A percentile compares a stretch with the other conserved stretches of the same genome.
phyloP scores from a whole-genome alignment of 2,888 invertebrate genomes.

The Eupithecia pulchellata region DNA sequence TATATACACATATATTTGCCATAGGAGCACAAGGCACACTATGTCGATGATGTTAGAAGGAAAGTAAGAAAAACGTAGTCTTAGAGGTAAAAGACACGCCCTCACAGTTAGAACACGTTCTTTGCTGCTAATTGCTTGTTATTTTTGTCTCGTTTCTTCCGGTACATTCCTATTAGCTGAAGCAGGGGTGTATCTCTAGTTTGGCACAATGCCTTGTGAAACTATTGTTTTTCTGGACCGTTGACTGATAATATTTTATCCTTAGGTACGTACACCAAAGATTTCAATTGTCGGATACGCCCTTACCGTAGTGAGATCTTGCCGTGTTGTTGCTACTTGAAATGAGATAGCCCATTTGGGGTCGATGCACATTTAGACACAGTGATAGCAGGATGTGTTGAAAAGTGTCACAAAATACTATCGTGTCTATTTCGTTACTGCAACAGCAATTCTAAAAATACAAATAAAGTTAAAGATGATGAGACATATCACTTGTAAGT shows the following conservation, averaged over 20 bases:
- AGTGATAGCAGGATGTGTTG: too few species aligned
- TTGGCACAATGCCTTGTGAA: slow-evolving; percentile 28
- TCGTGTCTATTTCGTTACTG: too few species aligned
- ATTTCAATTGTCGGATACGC: too few species aligned
- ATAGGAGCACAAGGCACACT: not conserved
- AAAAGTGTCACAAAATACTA: too few species aligned
- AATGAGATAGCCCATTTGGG: too few species aligned
- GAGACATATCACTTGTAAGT: too few species aligned
- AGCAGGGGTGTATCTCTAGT: slow-evolving; percentile 19
- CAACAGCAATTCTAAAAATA: too few species aligned
- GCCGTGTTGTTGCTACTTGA: too few species aligned
- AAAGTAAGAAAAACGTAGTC: not conserved
- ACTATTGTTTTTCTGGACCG: slow-evolving; percentile 14
- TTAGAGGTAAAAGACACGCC: slow-evolving; percentile 7
- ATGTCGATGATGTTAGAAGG: slow-evolving; percentile 4
- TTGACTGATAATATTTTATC: not conserved
- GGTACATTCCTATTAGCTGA: slow-evolving; percentile 29
- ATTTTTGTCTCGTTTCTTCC: slow-evolving; percentile 35
- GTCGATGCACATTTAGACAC: too few species aligned
- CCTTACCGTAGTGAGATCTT: too few species aligned
- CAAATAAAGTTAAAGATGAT: too few species aligned
- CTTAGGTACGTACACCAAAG: too few species aligned
- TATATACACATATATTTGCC: not conserved
- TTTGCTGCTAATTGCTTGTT: slow-evolving; percentile 39
- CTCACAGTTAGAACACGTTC: slow-evolving; percentile 16